These are phyloP conservation scores for Fulmarus glacialis DNA, from an alignment of 2,113 vertebrate genomes.

Conservation along the genomic window DNA sequence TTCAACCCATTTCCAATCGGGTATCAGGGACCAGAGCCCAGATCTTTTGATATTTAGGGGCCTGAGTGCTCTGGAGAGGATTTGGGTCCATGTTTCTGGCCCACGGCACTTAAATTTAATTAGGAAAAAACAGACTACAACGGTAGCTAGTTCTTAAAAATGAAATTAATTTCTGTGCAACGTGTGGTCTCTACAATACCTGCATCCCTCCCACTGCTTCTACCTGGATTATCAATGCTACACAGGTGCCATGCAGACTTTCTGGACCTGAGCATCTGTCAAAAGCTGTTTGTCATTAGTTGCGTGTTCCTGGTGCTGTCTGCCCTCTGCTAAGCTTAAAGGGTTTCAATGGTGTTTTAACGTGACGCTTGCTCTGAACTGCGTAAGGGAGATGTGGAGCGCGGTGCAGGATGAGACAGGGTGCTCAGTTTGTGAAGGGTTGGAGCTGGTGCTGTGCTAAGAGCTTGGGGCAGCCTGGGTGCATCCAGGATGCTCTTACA, in stretches of 20 bases:
- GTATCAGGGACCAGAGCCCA: not conserved
- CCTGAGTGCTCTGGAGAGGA: not conserved
- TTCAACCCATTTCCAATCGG: not conserved
- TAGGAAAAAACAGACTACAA: not conserved
- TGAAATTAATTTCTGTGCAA: not conserved
- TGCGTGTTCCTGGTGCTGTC: not conserved
- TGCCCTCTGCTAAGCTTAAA: not conserved
- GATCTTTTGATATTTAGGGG: not conserved
- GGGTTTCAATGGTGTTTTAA: not conserved
- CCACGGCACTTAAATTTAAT: not conserved
- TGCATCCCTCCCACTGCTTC: not conserved
- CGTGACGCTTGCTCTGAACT: fast-evolving
- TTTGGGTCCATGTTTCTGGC: not conserved
- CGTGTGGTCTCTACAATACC: fast-evolving
- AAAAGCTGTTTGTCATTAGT: not conserved
- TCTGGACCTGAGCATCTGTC: not conserved
- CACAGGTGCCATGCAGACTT: fast-evolving
- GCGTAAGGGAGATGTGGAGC: not conserved
- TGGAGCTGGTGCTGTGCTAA: not conserved
- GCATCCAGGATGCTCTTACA: not conserved
- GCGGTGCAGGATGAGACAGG: fast-evolving
- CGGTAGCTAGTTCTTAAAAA: not conserved
- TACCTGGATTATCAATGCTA: not conserved
- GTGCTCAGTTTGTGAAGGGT: not conserved
- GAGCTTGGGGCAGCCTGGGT: not conserved